Evolutionary conservation across 2,113 vertebrate species (phyloP).

Genomic region (Sphyrna mokarran): DNA sequence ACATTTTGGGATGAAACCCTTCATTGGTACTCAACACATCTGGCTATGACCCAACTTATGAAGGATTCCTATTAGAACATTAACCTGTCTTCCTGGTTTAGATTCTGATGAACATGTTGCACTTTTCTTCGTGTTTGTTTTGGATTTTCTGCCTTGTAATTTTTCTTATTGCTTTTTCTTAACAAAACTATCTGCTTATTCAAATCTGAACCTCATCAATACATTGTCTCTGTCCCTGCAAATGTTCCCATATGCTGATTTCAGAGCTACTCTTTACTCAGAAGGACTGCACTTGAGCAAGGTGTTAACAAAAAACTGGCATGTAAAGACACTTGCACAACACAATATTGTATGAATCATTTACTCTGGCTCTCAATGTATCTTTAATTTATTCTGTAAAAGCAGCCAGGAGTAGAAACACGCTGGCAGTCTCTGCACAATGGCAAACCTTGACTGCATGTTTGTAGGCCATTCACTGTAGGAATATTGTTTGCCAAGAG

Average conservation of each 20-base stretch:
- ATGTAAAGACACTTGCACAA: background rate
- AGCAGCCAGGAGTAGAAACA: background rate
- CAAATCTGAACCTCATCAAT: background rate
- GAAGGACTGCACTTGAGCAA: background rate
- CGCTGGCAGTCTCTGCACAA: background rate
- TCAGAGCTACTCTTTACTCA: background rate
- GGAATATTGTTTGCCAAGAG: background rate
- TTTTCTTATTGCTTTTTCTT: background rate
- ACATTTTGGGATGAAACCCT: background rate
- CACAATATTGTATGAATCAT: background rate
- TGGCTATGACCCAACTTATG: background rate
- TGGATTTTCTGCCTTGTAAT: background rate
- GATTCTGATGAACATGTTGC: background rate
- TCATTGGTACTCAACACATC: background rate
- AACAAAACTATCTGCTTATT: background rate
- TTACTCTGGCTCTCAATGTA: background rate
- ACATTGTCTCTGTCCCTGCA: background rate
- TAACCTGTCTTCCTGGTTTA: background rate
- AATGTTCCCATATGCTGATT: too few relatives aligned
- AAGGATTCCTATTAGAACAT: background rate
- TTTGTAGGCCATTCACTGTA: background rate
- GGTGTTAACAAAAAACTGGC: background rate
- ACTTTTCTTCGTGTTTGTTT: background rate
- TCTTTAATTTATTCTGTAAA: slow-evolving; percentile 1
- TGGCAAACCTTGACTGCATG: background rate